These are phyloP conservation scores for Furcula furcula DNA, from an alignment of 2,888 invertebrate species.

Conservation along the genomic window DNA sequence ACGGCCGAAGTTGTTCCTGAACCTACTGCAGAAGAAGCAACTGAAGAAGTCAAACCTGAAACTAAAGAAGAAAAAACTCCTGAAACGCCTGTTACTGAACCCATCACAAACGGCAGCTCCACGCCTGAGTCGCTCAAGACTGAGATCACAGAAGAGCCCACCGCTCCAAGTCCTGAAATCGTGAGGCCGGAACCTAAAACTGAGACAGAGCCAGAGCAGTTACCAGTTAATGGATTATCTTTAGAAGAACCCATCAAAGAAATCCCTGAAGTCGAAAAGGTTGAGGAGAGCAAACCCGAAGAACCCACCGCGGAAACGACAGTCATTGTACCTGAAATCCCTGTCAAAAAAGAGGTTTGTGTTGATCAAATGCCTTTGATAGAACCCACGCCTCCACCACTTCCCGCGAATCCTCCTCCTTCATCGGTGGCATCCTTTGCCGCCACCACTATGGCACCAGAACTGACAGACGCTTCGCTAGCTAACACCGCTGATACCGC, in stretches of 20 bases:
- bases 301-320: slow-evolving; percentile 52
- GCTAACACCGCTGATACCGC: slow-evolving; percentile 63
- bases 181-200: slow-evolving; percentile 45
- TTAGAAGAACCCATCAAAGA: slow-evolving; percentile 58
- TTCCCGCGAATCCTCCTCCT: slow-evolving; percentile 88
- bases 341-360: slow-evolving; percentile 79
- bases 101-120: slow-evolving; percentile 71
- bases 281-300: slow-evolving; percentile 55
- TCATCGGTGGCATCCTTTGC: slow-evolving; percentile 89
- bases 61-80: slow-evolving; percentile 67
- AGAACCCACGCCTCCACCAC: slow-evolving; percentile 86
- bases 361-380: slow-evolving; percentile 82
- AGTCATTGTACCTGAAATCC: slow-evolving; percentile 68
- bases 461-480: slow-evolving; percentile 68
- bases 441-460: slow-evolving; percentile 84
- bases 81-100: slow-evolving; percentile 76
- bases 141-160: slow-evolving; percentile 35
- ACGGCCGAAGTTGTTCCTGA: slow-evolving; percentile 62
- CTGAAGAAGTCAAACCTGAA: slow-evolving; percentile 53
- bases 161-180: slow-evolving; percentile 34
- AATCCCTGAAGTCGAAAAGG: slow-evolving; percentile 39
- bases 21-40: slow-evolving; percentile 48
- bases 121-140: slow-evolving; percentile 65
- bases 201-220: slow-evolving; percentile 56
- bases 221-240: slow-evolving; percentile 68